Percentiles rank a stretch among this genome's conserved stretches.
Conservation (phyloP, 37 sponge, comb jelly and placozoan species). For the Tethya wilhelma region DNA sequence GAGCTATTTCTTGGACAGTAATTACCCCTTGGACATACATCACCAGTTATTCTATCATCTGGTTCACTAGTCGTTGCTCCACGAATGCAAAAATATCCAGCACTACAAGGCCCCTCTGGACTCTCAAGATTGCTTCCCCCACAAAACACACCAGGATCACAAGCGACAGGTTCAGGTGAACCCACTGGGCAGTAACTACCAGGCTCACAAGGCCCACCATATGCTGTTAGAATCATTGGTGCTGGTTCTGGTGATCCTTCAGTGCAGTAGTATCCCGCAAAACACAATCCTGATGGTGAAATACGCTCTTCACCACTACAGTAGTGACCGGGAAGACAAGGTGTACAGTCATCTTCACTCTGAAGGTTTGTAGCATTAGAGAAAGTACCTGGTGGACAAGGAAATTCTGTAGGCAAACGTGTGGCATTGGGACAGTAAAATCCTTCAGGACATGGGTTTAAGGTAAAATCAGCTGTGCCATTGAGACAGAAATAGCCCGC, state of each 20-base stretch:
- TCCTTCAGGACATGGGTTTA: not conserved
- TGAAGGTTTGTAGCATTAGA: not conserved
- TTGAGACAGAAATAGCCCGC: not conserved
- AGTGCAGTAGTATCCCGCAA: not conserved
- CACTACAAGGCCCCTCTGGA: not conserved
- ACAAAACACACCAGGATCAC: slow-evolving; percentile 3
- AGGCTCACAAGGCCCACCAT: slow-evolving; percentile 18
- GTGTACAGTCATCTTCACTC: not conserved
- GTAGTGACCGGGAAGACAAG: not conserved
- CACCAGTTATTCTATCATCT: not conserved
- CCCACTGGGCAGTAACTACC: slow-evolving; percentile 3
- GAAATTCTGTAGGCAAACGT: not conserved
- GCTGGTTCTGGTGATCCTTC: not conserved
- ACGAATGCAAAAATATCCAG: not conserved
- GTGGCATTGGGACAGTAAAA: not conserved
- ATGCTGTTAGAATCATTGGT: not conserved
- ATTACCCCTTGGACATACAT: not conserved
- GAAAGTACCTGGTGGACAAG: not conserved
- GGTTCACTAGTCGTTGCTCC: not conserved
- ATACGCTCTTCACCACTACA: not conserved
- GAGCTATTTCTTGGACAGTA: not conserved
- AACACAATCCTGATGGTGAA: not conserved
- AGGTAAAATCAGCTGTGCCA: not conserved
- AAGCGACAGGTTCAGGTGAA: slow-evolving; percentile 1
- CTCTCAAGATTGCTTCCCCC: not conserved